Evolutionary conservation across 2,888 invertebrate species (phyloP).

Genomic region (Auanema freiburgensis): DNA sequence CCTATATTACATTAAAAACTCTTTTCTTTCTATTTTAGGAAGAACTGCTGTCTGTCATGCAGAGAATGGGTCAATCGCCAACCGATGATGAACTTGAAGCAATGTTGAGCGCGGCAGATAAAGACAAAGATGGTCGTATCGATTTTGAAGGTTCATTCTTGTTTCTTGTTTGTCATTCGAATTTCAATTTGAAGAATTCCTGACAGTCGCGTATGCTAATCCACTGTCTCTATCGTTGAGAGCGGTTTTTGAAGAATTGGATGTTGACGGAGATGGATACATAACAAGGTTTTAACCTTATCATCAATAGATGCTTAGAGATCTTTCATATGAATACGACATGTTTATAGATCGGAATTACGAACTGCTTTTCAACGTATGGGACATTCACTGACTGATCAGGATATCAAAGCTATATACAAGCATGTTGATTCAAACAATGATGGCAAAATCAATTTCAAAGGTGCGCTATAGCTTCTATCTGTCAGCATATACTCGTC

Average conservation of each 20-base stretch:
- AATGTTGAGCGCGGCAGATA: conserved; percentile 64
- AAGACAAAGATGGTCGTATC: conserved; percentile 62
- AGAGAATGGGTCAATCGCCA: conserved; percentile 63
- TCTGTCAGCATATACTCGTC: conserved; percentile 62
- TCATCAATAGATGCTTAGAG: background rate
- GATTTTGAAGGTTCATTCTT: conserved; percentile 52
- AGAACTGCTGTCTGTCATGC: conserved; percentile 61
- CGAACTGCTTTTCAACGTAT: conserved; percentile 65
- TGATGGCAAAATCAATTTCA: conserved; percentile 63
- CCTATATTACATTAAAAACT: background rate
- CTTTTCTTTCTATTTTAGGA: conserved; percentile 33
- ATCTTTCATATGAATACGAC: conserved; percentile 1
- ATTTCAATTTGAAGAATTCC: conserved; percentile 46
- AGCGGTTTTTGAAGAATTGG: conserved; percentile 63
- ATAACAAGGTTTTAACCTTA: conserved; percentile 47
- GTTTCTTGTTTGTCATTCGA: background rate
- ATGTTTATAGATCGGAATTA: conserved; percentile 53
- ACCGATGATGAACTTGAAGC: conserved; percentile 62
- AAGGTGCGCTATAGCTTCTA: conserved; percentile 35
- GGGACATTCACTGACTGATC: conserved; percentile 64
- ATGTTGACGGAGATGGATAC: conserved; percentile 63
- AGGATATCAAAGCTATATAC: conserved; percentile 65
- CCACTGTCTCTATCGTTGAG: conserved; percentile 62
- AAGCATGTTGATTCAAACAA: conserved; percentile 67
- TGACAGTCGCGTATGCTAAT: conserved; percentile 61